Percentiles rank a stretch among this genome's conserved stretches.
Conservation (phyloP, 2,797 vertebrate genomes). For the Coracias cyanogaster region DNA sequence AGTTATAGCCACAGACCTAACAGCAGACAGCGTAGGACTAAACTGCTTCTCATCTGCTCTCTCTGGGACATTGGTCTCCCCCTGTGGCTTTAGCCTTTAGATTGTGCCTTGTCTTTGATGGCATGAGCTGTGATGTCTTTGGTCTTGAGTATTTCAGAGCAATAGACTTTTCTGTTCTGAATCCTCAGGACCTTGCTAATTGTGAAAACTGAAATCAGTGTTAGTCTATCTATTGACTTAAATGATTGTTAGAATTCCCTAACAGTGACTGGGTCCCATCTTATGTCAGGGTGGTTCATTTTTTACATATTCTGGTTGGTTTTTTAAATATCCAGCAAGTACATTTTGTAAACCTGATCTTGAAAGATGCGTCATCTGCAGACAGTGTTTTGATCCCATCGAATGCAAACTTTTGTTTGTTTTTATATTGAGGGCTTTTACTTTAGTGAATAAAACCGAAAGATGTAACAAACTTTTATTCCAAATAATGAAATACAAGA, state of each 20-base stretch:
- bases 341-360: background rate
- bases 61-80: background rate
- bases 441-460: background rate
- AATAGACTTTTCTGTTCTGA: background rate
- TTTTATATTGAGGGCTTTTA: background rate
- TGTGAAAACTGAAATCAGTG: background rate
- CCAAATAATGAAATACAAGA: background rate
- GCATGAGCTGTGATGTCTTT: background rate
- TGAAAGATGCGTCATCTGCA: background rate
- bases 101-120: background rate
- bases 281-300: fast-evolving
- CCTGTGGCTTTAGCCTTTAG: background rate
- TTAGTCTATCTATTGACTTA: background rate
- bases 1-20: background rate
- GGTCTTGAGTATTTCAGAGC: background rate
- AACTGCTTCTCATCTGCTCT: background rate
- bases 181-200: background rate
- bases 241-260: background rate
- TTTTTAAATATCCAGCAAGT: background rate
- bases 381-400: background rate
- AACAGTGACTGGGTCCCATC: background rate
- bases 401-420: background rate
- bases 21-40: background rate
- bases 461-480: background rate
- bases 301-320: background rate